Percentiles rank a stretch among this genome's conserved stretches.
These are phyloP conservation scores for Bolinopsis microptera DNA, from an alignment of 37 sponge, comb jelly and placozoan species.

Conservation along the genomic window DNA sequence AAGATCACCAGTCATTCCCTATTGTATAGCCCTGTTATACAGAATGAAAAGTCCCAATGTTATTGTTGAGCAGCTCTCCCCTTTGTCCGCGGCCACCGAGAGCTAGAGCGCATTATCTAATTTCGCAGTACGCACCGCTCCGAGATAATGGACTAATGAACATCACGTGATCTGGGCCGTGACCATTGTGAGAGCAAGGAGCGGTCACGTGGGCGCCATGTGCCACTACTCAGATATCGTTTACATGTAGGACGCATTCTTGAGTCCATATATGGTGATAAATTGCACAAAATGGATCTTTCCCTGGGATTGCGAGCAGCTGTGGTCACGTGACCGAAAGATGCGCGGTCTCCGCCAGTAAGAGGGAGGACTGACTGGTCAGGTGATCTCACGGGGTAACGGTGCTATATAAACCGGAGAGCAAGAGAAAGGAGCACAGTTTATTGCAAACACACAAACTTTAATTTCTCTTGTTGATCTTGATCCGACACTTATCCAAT, in stretches of 20 bases:
- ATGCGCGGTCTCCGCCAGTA: background rate
- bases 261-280: constrained; percentile 18
- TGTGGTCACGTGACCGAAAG: background rate
- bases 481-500: background rate
- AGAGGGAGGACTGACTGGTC: background rate
- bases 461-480: background rate
- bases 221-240: background rate
- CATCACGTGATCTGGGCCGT: background rate
- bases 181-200: background rate
- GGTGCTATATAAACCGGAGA: background rate
- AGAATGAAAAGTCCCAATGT: background rate
- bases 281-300: constrained; percentile 12
- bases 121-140: background rate
- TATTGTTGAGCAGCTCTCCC: background rate
- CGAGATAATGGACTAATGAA: constrained; percentile 41
- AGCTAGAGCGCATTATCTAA: background rate
- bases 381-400: constrained; percentile 18
- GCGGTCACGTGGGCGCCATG: background rate
- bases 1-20: background rate
- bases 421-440: background rate
- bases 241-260: constrained; percentile 31
- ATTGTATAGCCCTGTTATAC: background rate
- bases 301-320: constrained; percentile 31
- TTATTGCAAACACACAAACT: background rate
- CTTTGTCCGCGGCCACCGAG: background rate